Evolutionary conservation across 1,140 invertebrate species (phyloP).

Genomic region (Helicorthomorpha holstii): DNA sequence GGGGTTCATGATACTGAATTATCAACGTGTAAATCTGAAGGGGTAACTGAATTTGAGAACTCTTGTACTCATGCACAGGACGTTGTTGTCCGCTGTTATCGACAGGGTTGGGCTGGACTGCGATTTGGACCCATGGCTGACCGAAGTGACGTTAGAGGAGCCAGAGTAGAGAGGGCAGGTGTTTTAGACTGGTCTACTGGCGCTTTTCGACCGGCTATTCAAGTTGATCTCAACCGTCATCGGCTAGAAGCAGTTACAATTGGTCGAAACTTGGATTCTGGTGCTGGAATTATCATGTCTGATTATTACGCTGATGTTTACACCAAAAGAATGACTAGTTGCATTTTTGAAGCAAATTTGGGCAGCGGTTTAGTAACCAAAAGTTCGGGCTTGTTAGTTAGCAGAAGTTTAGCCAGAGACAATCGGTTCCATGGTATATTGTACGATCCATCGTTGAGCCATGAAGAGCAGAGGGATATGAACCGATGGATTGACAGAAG

Average conservation of each 20-base stretch:
- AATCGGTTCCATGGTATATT: conserved; percentile 76
- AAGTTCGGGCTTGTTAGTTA: background rate
- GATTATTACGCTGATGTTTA: conserved; percentile 80
- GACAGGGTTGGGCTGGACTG: conserved; percentile 80
- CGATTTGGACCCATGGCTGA: conserved; percentile 73
- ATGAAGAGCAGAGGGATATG: conserved; percentile 70
- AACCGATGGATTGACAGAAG: conserved; percentile 60
- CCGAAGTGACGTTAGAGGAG: conserved; percentile 66
- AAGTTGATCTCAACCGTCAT: conserved; percentile 91
- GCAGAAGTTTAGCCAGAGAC: conserved; percentile 48
- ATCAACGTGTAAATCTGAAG: conserved; percentile 65
- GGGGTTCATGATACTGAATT: conserved; percentile 82
- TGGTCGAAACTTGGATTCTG: conserved; percentile 66
- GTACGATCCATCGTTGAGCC: conserved; percentile 76
- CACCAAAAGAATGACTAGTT: conserved; percentile 10
- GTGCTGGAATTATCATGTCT: conserved; percentile 70
- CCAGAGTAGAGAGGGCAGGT: conserved; percentile 79
- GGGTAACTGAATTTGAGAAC: conserved; percentile 59
- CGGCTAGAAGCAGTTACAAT: conserved; percentile 67
- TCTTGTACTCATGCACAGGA: conserved; percentile 73
- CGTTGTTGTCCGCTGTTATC: conserved; percentile 73
- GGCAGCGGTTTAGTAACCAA: conserved; percentile 56
- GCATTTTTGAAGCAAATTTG: conserved; percentile 39
- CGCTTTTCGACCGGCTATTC: conserved; percentile 44
- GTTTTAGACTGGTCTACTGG: conserved; percentile 83